phyloP scores from a whole-genome alignment of 2,888 invertebrate genomes.

The Pegoplata infirma region DNA sequence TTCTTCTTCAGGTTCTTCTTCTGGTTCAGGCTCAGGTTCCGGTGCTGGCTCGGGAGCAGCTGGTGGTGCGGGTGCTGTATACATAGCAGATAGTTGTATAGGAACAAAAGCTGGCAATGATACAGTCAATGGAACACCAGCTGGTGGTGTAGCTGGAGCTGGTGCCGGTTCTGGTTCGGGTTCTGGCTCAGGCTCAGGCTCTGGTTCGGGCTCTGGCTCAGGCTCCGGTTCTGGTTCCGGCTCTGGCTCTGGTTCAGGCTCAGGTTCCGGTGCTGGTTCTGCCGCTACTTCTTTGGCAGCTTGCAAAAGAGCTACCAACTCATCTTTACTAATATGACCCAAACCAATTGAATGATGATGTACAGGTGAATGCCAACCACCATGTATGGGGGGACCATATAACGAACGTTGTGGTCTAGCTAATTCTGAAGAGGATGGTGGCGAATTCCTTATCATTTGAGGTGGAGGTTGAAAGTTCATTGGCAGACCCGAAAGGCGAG shows the following conservation, averaged over 20 bases:
- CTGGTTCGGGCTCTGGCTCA: slow-evolving; percentile 74
- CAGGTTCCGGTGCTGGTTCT: slow-evolving; percentile 69
- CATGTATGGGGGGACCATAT: slow-evolving; percentile 65
- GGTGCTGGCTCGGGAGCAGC: slow-evolving; percentile 66
- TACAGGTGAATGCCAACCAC: slow-evolving; percentile 64
- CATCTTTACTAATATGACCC: slow-evolving; percentile 71
- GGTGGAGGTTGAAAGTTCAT: slow-evolving; percentile 24
- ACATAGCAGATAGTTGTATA: slow-evolving; percentile 76
- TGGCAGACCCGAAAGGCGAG: slow-evolving; percentile 44
- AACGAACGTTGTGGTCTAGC: slow-evolving; percentile 68
- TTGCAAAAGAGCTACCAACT: slow-evolving; percentile 71
- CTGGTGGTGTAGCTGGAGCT: slow-evolving; percentile 67
- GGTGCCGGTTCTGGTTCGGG: slow-evolving; percentile 55
- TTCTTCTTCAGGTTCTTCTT: slow-evolving; percentile 56
- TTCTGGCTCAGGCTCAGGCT: slow-evolving; percentile 75
- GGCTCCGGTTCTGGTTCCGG: slow-evolving; percentile 78
- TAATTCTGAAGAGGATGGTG: neutral
- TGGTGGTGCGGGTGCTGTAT: slow-evolving; percentile 76
- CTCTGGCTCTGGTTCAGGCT: slow-evolving; percentile 74
- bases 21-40: slow-evolving; percentile 50
- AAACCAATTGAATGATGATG: slow-evolving; percentile 66
- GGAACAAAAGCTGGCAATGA: slow-evolving; percentile 76
- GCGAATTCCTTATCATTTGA: neutral
- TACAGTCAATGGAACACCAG: slow-evolving; percentile 74
- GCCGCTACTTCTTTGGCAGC: slow-evolving; percentile 71